These are phyloP conservation scores for Venustaconcha ellipsiformis DNA, from an alignment of 1,140 invertebrate genomes.

Conservation along the genomic window DNA sequence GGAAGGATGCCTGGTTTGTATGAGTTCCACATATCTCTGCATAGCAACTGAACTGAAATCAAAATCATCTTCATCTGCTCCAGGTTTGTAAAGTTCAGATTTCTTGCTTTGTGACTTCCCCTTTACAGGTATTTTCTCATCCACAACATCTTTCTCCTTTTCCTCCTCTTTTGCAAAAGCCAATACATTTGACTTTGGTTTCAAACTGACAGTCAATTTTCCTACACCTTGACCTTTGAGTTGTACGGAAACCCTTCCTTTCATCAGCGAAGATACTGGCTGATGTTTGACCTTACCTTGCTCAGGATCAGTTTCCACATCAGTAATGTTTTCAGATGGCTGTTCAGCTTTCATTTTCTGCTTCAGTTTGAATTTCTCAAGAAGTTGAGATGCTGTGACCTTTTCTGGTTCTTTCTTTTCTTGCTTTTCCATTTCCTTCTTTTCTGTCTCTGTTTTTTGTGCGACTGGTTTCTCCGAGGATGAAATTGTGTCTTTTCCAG, in stretches of 20 bases:
- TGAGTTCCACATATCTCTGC: too few relatives aligned
- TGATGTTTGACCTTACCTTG: constrained; percentile 3
- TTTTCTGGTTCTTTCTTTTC: constrained; percentile 17
- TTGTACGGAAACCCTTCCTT: constrained; percentile 6
- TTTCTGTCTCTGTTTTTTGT: background rate
- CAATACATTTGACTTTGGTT: constrained; percentile 19
- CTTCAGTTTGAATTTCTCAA: constrained; percentile 32
- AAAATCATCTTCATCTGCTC: too few relatives aligned
- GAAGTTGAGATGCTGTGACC: constrained; percentile 27
- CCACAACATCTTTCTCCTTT: constrained; percentile 10
- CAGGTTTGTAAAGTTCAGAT: too few relatives aligned
- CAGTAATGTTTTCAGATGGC: constrained; percentile 5
- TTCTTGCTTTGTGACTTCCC: too few relatives aligned
- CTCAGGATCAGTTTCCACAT: constrained; percentile 6
- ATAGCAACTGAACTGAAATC: too few relatives aligned
- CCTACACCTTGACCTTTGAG: constrained; percentile 10
- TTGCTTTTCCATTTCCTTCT: constrained; percentile 6
- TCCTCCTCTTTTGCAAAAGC: constrained; percentile 28
- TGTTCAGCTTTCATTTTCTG: constrained; percentile 13
- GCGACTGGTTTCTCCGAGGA: too few relatives aligned
- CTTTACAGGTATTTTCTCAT: too few relatives aligned
- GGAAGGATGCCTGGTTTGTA: too few relatives aligned
- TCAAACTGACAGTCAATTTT: constrained; percentile 26
- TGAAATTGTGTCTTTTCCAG: too few relatives aligned
- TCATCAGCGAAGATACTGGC: background rate